Conservation (phyloP, 2,113 vertebrate genomes). For the Spea bombifrons region DNA sequence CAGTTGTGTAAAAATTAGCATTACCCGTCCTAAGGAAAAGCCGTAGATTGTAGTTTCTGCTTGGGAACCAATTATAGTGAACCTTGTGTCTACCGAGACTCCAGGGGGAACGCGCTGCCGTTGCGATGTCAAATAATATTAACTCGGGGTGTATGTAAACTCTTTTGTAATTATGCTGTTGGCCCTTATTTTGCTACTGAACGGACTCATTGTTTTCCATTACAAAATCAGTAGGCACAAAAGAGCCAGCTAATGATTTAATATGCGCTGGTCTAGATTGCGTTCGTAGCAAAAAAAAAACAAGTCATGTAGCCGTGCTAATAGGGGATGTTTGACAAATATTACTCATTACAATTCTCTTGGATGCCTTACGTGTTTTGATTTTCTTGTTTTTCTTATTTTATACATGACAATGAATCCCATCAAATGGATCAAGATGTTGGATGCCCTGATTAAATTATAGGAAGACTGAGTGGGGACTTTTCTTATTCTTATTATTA, state of each 20-base stretch:
- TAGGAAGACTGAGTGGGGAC: too few relatives aligned
- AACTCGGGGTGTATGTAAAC: slow-evolving; percentile 65
- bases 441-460: too few relatives aligned
- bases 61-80: slow-evolving; percentile 98
- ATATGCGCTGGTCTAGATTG: slow-evolving; percentile 53
- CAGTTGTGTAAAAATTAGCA: slow-evolving; percentile 85
- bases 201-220: slow-evolving; percentile 63
- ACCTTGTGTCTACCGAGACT: slow-evolving; percentile 76
- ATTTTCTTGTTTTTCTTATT: background rate
- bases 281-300: slow-evolving; percentile 34
- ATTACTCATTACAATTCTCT: background rate
- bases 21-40: slow-evolving; percentile 74
- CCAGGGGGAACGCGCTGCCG: slow-evolving; percentile 71
- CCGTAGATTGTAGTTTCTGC: slow-evolving; percentile 84
- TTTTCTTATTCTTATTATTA: too few relatives aligned
- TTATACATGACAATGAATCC: background rate
- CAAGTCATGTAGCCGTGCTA: slow-evolving; percentile 39
- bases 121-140: slow-evolving; percentile 82
- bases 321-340: background rate
- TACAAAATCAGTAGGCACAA: slow-evolving; percentile 62
- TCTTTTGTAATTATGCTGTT: slow-evolving; percentile 68
- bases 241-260: slow-evolving; percentile 59
- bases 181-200: slow-evolving; percentile 68
- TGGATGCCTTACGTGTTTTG: background rate
- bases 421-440: background rate